Evolutionary conservation across 2,888 invertebrate genomes (phyloP).

Genomic region (Callinectes sapidus): DNA sequence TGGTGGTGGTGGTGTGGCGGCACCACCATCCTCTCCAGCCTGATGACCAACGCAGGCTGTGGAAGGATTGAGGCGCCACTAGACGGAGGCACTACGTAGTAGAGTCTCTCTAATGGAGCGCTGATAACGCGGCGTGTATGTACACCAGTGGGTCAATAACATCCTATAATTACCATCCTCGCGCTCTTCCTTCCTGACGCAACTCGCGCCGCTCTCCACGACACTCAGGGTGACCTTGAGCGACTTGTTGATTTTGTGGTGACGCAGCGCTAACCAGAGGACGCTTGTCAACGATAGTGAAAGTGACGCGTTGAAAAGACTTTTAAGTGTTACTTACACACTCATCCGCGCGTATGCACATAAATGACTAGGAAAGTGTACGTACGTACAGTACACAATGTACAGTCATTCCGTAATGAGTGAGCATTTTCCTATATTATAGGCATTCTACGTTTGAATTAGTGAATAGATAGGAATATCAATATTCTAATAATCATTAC

Average conservation of each 20-base stretch:
- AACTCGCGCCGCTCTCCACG: not conserved
- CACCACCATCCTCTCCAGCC: not conserved
- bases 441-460: not conserved
- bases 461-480: not conserved
- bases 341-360: not conserved
- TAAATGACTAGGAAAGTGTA: not conserved
- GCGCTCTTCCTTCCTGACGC: not conserved
- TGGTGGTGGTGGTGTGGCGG: not conserved
- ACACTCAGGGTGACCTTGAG: not conserved
- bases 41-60: not conserved
- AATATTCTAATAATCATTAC: not conserved
- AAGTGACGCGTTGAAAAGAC: not conserved
- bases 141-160: not conserved
- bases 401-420: not conserved
- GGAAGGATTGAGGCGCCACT: not conserved
- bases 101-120: not conserved
- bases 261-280: not conserved
- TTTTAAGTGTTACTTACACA: not conserved
- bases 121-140: not conserved
- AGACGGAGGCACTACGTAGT: not conserved
- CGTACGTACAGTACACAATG: not conserved
- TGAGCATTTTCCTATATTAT: not conserved
- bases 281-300: not conserved
- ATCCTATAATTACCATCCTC: not conserved
- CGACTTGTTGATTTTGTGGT: not conserved